Evolutionary conservation across 2,113 vertebrate genomes (phyloP), one percentile per base, ranked within the genome.

Genomic region (Rattus norvegicus): DNA sequence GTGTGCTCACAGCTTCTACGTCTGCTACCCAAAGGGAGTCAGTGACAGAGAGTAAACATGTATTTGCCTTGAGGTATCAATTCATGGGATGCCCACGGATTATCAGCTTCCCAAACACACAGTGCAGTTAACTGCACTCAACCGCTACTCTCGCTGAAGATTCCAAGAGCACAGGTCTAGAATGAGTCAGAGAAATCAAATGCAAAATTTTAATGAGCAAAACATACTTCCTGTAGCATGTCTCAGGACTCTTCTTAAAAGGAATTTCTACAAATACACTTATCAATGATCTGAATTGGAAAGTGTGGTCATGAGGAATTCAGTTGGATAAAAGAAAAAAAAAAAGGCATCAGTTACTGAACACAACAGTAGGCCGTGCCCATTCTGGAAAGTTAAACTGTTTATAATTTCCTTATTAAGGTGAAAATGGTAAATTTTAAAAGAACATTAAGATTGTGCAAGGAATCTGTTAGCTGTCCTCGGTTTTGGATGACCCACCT

Each of bases 1-100:
- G 63, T 93, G n/a, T 89, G 14, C 87, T 93, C 72, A 94, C 92
- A 94, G 96, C 81, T 95, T 97, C 92, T 92, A 13, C 39, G 59
- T 61, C 75, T 97, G 96, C 86, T 77, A 86, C 9, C 88, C 36
- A 92, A 52, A 65, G 47, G 17, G 7, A 93, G 54, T 86, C 24
- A 79, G 75, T 26, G 83, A 39, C 76, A 52, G 30, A 87, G 17
- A 89, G 39, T 77, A 90, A 95, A 97, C 81, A 70, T 7, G 8
- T 17, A 59, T 88, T 86, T 88, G 54, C 81, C 47, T 86, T 95
- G 95, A 88, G 39, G 26, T 93, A 97, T 92, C 65, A 90, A 87
- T 12, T 54, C 47, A 87, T 5, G 39, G 81, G 14, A 49, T 59
- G 56, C 49, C 84, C 79, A 76, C 36, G 70, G 69, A 30, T 81